These are phyloP conservation scores for Orussus abietinus DNA, from an alignment of 1,140 invertebrate genomes.

Conservation along the genomic window DNA sequence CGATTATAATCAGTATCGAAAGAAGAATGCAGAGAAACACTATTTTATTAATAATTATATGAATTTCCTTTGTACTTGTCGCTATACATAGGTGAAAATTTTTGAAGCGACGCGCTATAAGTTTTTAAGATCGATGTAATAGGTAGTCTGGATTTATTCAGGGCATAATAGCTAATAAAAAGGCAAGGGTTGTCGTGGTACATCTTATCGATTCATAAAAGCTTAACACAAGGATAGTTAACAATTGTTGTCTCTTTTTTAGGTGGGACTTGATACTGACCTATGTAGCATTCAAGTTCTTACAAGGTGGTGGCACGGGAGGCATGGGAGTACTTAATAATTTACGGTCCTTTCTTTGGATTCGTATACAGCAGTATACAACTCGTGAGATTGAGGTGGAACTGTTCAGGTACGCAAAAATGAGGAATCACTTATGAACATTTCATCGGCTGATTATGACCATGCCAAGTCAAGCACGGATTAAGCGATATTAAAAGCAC, in stretches of 20 bases:
- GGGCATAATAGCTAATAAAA: no score
- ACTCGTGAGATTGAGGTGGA: slow-evolving; percentile 83
- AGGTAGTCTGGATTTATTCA: no score
- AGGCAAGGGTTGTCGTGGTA: no score
- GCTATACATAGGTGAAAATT: no score
- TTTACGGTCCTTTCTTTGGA: slow-evolving; percentile 88
- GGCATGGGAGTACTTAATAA: slow-evolving; percentile 92
- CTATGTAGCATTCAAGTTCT: slow-evolving; percentile 84
- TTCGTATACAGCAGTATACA: slow-evolving; percentile 91
- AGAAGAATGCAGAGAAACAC: slow-evolving; percentile 2
- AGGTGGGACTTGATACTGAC: slow-evolving; percentile 87
- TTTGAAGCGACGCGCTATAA: no score
- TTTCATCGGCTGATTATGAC: no score
- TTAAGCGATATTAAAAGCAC: no score
- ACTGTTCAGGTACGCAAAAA: slow-evolving; percentile 39
- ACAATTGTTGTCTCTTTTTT: slow-evolving; percentile 11
- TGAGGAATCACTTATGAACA: no score
- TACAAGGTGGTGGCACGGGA: slow-evolving; percentile 88
- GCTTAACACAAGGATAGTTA: slow-evolving; percentile 2
- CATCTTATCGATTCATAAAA: slow-evolving; percentile 1
- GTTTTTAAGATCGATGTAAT: no score
- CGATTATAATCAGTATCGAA: slow-evolving; percentile 12
- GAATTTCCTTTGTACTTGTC: no score
- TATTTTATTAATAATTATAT: slow-evolving; percentile 7
- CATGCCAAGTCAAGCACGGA: no score